phyloP scores from a whole-genome alignment of 2,797 vertebrate species.

The Gymnoscopelus braueri region DNA sequence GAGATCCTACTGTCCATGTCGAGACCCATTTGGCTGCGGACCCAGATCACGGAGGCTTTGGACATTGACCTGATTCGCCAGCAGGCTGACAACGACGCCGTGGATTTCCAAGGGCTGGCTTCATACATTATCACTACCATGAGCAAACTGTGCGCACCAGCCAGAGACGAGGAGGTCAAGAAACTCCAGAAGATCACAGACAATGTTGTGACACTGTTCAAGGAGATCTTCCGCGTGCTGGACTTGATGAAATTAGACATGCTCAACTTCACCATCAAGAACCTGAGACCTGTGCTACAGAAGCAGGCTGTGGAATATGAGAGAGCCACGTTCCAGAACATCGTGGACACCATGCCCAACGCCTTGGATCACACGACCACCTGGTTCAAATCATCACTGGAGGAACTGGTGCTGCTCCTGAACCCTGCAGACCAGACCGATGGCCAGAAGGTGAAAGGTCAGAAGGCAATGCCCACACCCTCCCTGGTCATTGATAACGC shows the following conservation, averaged over 20 bases:
- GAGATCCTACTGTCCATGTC: slow-evolving; percentile 92
- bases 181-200: slow-evolving; percentile 84
- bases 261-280: slow-evolving; percentile 71
- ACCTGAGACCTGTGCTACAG: slow-evolving; percentile 73
- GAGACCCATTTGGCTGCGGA: slow-evolving; percentile 89
- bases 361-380: slow-evolving; percentile 88
- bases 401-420: slow-evolving; percentile 80
- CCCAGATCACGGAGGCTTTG: slow-evolving; percentile 92
- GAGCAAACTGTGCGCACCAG: slow-evolving; percentile 91
- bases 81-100: slow-evolving; percentile 89
- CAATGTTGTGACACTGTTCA: slow-evolving; percentile 83
- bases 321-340: slow-evolving; percentile 78
- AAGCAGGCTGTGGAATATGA: slow-evolving; percentile 77
- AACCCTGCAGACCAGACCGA: slow-evolving; percentile 64
- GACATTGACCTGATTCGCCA: slow-evolving; percentile 92
- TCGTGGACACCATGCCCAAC: slow-evolving; percentile 80
- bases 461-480: slow-evolving; percentile 81
- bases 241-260: slow-evolving; percentile 81
- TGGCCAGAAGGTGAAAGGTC: slow-evolving; percentile 64
- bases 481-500: slow-evolving; percentile 87
- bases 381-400: slow-evolving; percentile 89
- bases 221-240: slow-evolving; percentile 83
- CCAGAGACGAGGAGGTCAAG: slow-evolving; percentile 88
- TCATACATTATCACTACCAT: slow-evolving; percentile 90
- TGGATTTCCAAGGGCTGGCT: slow-evolving; percentile 91